These are phyloP conservation scores for Ctenopoma kingsleyae DNA, from an alignment of 2,797 vertebrate genomes.

Conservation along the genomic window DNA sequence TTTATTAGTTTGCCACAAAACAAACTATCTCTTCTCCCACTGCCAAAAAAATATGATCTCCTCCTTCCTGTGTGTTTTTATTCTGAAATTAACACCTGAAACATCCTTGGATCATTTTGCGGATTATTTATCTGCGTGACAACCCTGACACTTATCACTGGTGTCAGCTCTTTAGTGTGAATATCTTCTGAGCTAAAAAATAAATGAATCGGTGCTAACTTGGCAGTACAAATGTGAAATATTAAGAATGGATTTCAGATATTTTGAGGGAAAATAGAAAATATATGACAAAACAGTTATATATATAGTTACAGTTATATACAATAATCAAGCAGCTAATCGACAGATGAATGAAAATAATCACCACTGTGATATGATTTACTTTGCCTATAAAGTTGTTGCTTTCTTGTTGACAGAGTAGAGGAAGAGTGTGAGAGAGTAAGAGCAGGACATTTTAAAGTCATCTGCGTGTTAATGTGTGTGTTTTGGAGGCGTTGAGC, in stretches of 20 bases:
- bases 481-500: not conserved
- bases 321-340: no score
- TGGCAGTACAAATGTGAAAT: no score
- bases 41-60: not conserved
- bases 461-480: not conserved
- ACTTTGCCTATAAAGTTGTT: not conserved
- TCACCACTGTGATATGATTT: no score
- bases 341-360: no score
- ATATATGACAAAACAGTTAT: no score
- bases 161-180: not conserved
- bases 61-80: not conserved
- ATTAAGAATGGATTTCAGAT: no score
- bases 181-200: not conserved
- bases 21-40: no score
- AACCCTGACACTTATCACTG: not conserved
- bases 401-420: not conserved
- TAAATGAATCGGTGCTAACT: no score
- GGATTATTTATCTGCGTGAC: not conserved
- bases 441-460: not conserved
- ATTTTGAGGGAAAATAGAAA: no score
- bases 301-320: no score
- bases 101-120: not conserved
- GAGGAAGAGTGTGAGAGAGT: not conserved
- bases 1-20: no score
- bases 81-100: not conserved